A percentile compares a stretch with the other conserved stretches of the same genome.
Conservation (phyloP, 2,113 vertebrate genomes). For the Indri indri region DNA sequence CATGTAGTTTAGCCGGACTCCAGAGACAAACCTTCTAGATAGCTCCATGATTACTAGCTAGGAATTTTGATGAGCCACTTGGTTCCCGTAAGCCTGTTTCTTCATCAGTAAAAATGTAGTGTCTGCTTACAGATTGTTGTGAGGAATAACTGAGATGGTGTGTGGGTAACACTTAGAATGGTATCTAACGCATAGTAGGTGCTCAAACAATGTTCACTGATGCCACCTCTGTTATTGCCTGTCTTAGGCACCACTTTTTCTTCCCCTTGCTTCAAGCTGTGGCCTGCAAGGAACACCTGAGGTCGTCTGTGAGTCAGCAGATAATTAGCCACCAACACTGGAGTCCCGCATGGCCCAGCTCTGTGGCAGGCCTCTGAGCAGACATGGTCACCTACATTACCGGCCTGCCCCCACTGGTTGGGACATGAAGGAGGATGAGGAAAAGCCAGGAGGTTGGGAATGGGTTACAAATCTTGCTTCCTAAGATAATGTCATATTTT, state of each 20-base stretch:
- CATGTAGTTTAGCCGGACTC: neutral
- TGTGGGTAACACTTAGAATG: neutral
- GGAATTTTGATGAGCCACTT: neutral
- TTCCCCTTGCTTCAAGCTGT: neutral
- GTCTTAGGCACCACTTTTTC: neutral
- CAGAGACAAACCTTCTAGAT: neutral
- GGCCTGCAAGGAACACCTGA: neutral
- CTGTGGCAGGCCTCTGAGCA: neutral
- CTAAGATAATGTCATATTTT: neutral
- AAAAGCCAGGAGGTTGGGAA: neutral
- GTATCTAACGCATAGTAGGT: neutral
- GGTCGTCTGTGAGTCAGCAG: neutral
- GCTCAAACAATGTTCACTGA: neutral
- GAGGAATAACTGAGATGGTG: neutral
- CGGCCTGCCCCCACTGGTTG: neutral
- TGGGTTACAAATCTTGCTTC: neutral
- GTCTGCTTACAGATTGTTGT: neutral
- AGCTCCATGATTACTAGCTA: neutral
- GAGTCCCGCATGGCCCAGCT: neutral
- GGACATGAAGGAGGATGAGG: neutral
- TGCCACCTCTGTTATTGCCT: too few species aligned
- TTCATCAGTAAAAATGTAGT: conserved; percentile 13
- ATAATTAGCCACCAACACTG: neutral
- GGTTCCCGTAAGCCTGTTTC: neutral
- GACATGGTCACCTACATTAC: neutral